Conservation (phyloP, 1,140 invertebrate species). For the Pseudachorutes palmiensis region DNA sequence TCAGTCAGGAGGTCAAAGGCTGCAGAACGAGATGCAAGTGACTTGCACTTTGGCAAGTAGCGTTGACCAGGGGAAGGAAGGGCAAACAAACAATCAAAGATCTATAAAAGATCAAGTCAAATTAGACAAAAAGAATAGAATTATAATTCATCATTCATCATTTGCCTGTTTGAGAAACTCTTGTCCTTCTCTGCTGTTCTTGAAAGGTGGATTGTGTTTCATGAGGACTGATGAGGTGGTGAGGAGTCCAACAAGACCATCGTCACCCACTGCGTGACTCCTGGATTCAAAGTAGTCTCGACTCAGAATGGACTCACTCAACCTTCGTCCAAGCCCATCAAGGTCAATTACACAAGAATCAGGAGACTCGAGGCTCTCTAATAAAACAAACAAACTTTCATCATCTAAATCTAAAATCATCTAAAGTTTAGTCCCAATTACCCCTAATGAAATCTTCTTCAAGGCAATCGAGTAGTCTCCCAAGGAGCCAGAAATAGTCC, state of each 20-base stretch:
- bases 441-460: slow-evolving; percentile 68
- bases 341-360: slow-evolving; percentile 55
- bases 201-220: slow-evolving; percentile 79
- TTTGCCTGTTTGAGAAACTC: slow-evolving; percentile 43
- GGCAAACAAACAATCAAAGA: slow-evolving; percentile 82
- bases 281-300: slow-evolving; percentile 74
- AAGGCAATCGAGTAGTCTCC: slow-evolving; percentile 73
- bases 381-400: slow-evolving; percentile 19
- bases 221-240: slow-evolving; percentile 75
- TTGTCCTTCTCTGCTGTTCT: slow-evolving; percentile 66
- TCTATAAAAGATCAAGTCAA: slow-evolving; percentile 42
- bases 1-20: slow-evolving; percentile 85
- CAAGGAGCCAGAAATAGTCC: slow-evolving; percentile 88
- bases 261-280: slow-evolving; percentile 72
- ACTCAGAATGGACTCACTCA: slow-evolving; percentile 62
- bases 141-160: slow-evolving; percentile 54
- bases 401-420: slow-evolving; percentile 22
- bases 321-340: slow-evolving; percentile 63
- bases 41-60: slow-evolving; percentile 86
- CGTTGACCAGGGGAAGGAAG: slow-evolving; percentile 73
- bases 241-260: slow-evolving; percentile 79
- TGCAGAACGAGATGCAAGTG: slow-evolving; percentile 71
- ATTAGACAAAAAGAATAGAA: slow-evolving; percentile 13
- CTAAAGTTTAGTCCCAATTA: slow-evolving; percentile 24
- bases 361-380: slow-evolving; percentile 50